Conservation (phyloP, 2,888 invertebrate species). For the Rhingia rostrata region DNA sequence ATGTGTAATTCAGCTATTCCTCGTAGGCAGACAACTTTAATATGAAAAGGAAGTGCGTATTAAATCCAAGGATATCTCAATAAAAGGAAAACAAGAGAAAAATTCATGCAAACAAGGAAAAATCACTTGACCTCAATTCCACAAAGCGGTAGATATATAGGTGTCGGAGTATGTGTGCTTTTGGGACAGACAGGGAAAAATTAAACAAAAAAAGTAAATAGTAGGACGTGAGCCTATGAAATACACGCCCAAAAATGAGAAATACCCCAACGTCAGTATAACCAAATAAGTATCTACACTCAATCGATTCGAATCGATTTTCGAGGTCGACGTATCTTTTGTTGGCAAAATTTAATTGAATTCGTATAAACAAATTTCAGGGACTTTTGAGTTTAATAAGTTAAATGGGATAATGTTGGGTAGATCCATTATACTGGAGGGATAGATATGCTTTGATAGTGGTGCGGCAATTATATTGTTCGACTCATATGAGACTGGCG, state of each 20-base stretch:
- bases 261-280: not conserved
- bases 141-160: not conserved
- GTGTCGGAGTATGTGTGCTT: constrained; percentile 1
- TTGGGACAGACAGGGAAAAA: constrained; percentile 6
- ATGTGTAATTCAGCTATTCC: not conserved
- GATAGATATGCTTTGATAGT: too few relatives aligned
- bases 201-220: constrained; percentile 4
- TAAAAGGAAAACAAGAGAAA: constrained; percentile 3
- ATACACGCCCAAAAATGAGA: constrained; percentile 29
- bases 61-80: constrained; percentile 11
- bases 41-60: constrained; percentile 33
- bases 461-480: too few relatives aligned
- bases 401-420: not conserved
- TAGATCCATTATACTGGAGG: too few relatives aligned
- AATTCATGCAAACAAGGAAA: not conserved
- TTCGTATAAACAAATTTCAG: not conserved
- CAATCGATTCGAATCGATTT: constrained; percentile 22
- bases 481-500: too few relatives aligned
- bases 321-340: constrained; percentile 7
- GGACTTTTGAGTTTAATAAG: not conserved
- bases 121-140: constrained; percentile 28
- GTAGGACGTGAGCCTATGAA: constrained; percentile 8
- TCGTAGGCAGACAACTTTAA: constrained; percentile 7
- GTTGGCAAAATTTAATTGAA: not conserved
- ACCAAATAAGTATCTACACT: not conserved